Percentiles rank a stretch among this genome's conserved stretches.
Evolutionary conservation across 1,140 invertebrate species (phyloP).

Genomic region (Anastrepha ludens): DNA sequence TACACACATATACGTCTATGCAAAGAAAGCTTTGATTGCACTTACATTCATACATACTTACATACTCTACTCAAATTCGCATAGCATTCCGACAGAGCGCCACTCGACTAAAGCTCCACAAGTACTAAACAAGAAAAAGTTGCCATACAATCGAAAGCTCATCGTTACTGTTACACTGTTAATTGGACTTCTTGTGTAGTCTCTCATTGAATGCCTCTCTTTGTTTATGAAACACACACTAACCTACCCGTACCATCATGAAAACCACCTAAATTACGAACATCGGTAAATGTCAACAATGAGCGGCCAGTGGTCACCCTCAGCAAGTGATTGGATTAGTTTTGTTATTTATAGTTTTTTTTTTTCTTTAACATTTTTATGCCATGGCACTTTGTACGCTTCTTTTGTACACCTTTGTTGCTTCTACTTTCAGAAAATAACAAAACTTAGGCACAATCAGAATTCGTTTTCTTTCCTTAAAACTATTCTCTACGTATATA

Average conservation of each 20-base stretch:
- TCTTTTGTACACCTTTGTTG: neutral
- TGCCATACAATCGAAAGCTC: neutral
- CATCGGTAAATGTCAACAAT: conserved; percentile 10
- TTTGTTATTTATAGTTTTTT: neutral
- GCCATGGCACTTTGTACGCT: neutral
- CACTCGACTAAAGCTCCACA: neutral
- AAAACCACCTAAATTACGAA: neutral
- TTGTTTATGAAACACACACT: neutral
- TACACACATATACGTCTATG: neutral
- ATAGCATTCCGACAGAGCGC: neutral
- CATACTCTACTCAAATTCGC: neutral
- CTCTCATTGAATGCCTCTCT: neutral
- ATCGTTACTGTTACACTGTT: neutral
- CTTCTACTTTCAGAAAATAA: neutral
- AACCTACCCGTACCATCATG: neutral
- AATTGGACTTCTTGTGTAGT: neutral
- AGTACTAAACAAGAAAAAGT: neutral
- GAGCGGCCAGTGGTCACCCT: neutral
- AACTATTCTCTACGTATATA: too few species aligned
- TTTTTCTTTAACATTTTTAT: too few species aligned
- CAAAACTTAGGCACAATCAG: too few species aligned
- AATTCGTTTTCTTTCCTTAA: too few species aligned
- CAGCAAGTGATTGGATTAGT: neutral
- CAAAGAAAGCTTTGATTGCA: neutral
- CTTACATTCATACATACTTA: too few species aligned